Conservation (phyloP, 2,888 invertebrate genomes). For the Caenorhabditis drosophilae region DNA sequence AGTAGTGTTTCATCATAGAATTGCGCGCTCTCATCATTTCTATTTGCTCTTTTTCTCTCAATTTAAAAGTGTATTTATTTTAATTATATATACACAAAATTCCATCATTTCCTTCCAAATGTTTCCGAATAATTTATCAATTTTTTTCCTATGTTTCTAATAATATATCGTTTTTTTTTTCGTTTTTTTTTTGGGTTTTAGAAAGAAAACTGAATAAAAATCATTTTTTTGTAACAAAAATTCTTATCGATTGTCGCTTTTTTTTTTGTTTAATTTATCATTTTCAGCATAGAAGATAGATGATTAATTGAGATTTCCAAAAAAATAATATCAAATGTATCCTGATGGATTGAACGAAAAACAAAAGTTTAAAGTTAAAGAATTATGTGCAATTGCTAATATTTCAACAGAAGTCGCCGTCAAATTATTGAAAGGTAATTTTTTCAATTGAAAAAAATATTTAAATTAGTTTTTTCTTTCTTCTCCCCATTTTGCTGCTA, state of each 20-base stretch:
- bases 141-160: neutral
- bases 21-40: neutral
- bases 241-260: no score
- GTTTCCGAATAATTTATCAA: neutral
- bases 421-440: constrained; percentile 22
- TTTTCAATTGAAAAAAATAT: neutral
- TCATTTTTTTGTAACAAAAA: no score
- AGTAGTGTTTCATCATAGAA: constrained; percentile 30
- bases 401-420: constrained; percentile 33
- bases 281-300: neutral
- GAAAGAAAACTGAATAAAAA: no score
- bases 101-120: neutral
- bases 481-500: neutral
- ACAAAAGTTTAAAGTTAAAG: constrained; percentile 34
- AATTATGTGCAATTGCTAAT: constrained; percentile 30
- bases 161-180: neutral
- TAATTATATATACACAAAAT: constrained; percentile 2
- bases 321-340: constrained; percentile 14
- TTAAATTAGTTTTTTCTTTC: neutral
- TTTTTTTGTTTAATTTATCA: neutral
- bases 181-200: no score
- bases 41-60: neutral
- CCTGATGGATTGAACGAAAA: constrained; percentile 30
- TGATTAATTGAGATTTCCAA: neutral
- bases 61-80: neutral